These are phyloP conservation scores for Selenia dentaria DNA, from an alignment of 2,888 invertebrate species.

Conservation along the genomic window DNA sequence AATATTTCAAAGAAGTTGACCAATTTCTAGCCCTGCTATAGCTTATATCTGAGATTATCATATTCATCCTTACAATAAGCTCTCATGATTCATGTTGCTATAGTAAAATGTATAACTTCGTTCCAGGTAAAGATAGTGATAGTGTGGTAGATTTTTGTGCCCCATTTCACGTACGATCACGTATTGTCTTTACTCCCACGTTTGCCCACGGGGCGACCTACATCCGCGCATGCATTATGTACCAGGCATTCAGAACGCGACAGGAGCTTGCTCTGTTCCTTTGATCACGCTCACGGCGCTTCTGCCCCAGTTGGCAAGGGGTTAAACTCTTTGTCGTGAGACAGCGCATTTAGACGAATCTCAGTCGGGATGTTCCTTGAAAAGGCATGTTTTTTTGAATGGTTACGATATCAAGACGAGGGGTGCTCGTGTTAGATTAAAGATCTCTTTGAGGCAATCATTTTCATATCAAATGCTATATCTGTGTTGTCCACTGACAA, in stretches of 20 bases:
- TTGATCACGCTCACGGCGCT: conserved; percentile 52
- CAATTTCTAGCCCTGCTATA: too few species aligned
- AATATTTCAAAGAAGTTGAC: too few species aligned
- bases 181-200: conserved; percentile 6
- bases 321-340: conserved; percentile 53
- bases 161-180: conserved; percentile 27
- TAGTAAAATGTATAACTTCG: too few species aligned
- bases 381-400: conserved; percentile 1
- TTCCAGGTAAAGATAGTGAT: too few species aligned
- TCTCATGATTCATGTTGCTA: too few species aligned
- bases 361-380: conserved; percentile 16
- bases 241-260: conserved; percentile 55
- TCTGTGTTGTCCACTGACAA: too few species aligned
- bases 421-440: too few species aligned
- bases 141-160: too few species aligned
- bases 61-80: too few species aligned
- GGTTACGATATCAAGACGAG: conserved; percentile 1
- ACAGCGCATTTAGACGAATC: conserved; percentile 34
- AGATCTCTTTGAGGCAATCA: too few species aligned
- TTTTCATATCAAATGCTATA: too few species aligned
- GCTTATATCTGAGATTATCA: too few species aligned
- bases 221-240: conserved; percentile 43
- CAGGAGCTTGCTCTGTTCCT: conserved; percentile 57
- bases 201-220: conserved; percentile 46
- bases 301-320: conserved; percentile 61